Percentiles rank a stretch among this genome's conserved stretches.
These are phyloP conservation scores for Castor canadensis DNA, from an alignment of 2,113 vertebrate genomes.

Conservation along the genomic window DNA sequence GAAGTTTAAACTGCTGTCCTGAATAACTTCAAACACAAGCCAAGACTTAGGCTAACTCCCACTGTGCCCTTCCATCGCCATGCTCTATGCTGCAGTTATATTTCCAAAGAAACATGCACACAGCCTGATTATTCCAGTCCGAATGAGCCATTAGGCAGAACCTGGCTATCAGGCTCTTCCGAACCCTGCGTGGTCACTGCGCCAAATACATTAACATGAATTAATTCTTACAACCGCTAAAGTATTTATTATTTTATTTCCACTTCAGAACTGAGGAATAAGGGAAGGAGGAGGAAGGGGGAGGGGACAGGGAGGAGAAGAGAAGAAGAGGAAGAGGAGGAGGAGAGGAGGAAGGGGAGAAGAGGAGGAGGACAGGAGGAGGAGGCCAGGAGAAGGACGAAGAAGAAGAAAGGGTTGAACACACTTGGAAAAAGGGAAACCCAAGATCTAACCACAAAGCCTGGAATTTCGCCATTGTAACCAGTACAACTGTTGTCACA, in stretches of 20 bases:
- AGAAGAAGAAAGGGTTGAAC: neutral
- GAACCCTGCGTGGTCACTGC: neutral
- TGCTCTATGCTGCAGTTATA: neutral
- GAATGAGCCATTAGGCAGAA: fast-evolving
- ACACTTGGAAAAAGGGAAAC: neutral
- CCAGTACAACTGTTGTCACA: neutral
- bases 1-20: neutral
- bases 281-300: too few relatives aligned
- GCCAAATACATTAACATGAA: fast-evolving
- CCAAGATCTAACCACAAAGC: neutral
- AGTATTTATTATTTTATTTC: neutral
- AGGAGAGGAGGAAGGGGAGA: too few relatives aligned
- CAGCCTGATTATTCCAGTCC: neutral
- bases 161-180: too few relatives aligned
- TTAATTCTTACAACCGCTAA: neutral
- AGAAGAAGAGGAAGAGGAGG: too few relatives aligned
- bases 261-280: neutral
- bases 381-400: too few relatives aligned
- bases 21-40: neutral
- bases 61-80: neutral
- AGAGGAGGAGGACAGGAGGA: too few relatives aligned
- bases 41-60: neutral
- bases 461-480: neutral
- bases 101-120: neutral
- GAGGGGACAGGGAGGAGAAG: too few relatives aligned